A percentile compares a stretch with the other conserved stretches of the same genome.
These are phyloP conservation scores for Orbicella faveolata DNA, from an alignment of 64 coral and sea anemone species.

Conservation along the genomic window DNA sequence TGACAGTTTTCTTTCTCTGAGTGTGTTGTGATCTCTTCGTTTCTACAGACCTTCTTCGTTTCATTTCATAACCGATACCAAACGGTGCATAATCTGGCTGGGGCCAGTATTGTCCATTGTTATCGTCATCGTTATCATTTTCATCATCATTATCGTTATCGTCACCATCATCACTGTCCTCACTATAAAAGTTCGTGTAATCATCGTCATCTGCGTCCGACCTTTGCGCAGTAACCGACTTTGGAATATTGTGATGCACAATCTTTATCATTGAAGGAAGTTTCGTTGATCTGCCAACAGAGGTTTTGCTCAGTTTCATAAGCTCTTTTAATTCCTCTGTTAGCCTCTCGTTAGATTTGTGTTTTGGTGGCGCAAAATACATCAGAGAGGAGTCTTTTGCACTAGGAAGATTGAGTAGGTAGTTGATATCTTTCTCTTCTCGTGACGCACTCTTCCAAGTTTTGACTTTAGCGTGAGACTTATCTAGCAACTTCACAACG, in stretches of 20 bases:
- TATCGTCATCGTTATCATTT: not conserved
- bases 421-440: not conserved
- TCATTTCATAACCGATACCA: conserved; percentile 34
- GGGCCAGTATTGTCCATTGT: not conserved
- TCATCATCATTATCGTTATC: not conserved
- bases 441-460: not conserved
- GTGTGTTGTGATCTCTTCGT: not conserved
- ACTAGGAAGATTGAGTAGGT: not conserved
- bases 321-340: not conserved
- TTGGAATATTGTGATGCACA: not conserved
- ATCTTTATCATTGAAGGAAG: conserved; percentile 26
- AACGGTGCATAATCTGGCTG: conserved; percentile 2
- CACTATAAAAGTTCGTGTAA: not conserved
- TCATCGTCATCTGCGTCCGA: not conserved
- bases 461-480: not conserved
- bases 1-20: not conserved
- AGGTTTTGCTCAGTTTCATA: not conserved
- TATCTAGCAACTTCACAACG: conserved; percentile 3
- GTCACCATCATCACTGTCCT: not conserved
- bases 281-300: conserved; percentile 14
- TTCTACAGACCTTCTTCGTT: conserved; percentile 11
- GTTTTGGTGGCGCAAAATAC: conserved; percentile 25
- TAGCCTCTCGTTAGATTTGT: not conserved
- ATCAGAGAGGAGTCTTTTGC: not conserved
- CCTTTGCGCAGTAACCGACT: not conserved